phyloP scores from a whole-genome alignment of 2,888 invertebrate species.

The Calliphora vomitoria region DNA sequence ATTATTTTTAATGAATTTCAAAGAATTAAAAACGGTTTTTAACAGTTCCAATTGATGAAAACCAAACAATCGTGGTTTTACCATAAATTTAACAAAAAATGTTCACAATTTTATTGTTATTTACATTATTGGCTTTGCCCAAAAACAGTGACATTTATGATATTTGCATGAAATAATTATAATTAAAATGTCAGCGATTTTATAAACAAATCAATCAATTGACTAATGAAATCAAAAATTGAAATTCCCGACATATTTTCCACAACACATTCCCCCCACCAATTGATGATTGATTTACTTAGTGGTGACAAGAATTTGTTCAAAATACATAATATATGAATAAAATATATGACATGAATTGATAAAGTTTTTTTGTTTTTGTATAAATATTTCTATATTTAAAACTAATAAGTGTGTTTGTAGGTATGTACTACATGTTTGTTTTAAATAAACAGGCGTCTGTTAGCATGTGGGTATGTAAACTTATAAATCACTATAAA shows the following conservation, averaged over 20 bases:
- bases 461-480: slow-evolving; percentile 19
- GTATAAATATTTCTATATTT: not conserved
- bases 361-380: slow-evolving; percentile 25
- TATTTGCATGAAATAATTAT: slow-evolving; percentile 64
- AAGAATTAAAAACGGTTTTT: not conserved
- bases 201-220: slow-evolving; percentile 48
- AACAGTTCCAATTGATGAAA: not conserved
- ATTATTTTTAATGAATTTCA: not conserved
- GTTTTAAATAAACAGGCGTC: not conserved
- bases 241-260: slow-evolving; percentile 26
- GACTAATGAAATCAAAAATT: slow-evolving; percentile 27
- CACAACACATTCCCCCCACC: not conserved
- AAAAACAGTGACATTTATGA: slow-evolving; percentile 65
- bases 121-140: not conserved
- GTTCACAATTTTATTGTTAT: not conserved
- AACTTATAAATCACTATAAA: slow-evolving; percentile 62
- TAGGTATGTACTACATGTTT: not conserved
- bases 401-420: slow-evolving; percentile 15
- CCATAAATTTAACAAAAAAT: slow-evolving; percentile 32
- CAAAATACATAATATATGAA: slow-evolving; percentile 49
- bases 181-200: slow-evolving; percentile 56
- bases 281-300: slow-evolving; percentile 64
- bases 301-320: slow-evolving; percentile 59
- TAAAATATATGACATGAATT: slow-evolving; percentile 65
- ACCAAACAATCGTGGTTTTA: slow-evolving; percentile 28